These are phyloP conservation scores for Andricus quercusramuli DNA, from an alignment of 2,888 invertebrate species.

Conservation along the genomic window DNA sequence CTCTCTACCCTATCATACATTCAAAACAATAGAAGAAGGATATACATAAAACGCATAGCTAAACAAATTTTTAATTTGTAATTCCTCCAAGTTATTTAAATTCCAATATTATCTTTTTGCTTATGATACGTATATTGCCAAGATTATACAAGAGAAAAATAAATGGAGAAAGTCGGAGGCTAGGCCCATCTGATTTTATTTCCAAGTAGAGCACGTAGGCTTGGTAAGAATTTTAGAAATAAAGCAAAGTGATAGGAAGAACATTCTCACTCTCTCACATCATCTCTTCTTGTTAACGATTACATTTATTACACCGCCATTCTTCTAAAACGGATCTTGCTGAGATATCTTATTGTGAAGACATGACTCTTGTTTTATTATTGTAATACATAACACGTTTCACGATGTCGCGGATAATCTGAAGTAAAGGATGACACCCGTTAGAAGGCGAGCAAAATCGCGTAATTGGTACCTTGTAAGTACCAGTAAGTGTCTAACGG, in stretches of 20 bases:
- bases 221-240: constrained; percentile 58
- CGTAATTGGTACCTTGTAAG: constrained; percentile 17
- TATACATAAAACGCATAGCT: too few species aligned
- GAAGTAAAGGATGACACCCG: neutral
- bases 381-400: neutral
- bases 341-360: neutral
- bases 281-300: constrained; percentile 12
- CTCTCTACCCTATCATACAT: too few species aligned
- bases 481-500: neutral
- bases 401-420: neutral
- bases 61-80: neutral
- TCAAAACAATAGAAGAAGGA: too few species aligned
- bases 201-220: constrained; percentile 51
- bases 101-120: neutral
- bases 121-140: neutral
- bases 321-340: neutral
- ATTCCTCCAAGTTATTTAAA: neutral
- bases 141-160: neutral
- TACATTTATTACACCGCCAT: constrained; percentile 27
- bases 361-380: neutral
- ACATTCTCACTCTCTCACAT: constrained; percentile 1
- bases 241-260: constrained; percentile 55
- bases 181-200: constrained; percentile 63
- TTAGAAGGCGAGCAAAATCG: neutral
- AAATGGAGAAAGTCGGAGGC: constrained; percentile 65